Evolutionary conservation across 2,797 vertebrate genomes (phyloP), one percentile per base, ranked within the genome.

Genomic region (Diglossa cyanea): DNA sequence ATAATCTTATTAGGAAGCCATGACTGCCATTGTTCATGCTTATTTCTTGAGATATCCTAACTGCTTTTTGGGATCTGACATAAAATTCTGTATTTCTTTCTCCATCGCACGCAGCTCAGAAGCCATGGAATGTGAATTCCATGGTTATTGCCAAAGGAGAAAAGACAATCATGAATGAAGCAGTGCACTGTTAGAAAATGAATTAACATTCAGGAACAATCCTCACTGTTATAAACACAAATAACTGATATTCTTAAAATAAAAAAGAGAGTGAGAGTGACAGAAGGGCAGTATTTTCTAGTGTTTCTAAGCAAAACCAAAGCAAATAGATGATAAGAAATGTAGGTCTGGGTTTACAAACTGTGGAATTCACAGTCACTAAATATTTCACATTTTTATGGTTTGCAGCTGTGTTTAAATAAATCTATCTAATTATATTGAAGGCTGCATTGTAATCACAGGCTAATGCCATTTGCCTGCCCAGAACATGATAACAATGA

Each of bases 261-360:
- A 44, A 14, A 13, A 4, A 6, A 48, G 2, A 10, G 8, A 8
- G 5, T 26, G 16, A 78, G 9, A 84, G 11, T 14, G 39, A 88
- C 83, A 80, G 11, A 71, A 86, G 9, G 84, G 7, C 54, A 90
- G 21, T 91, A 87, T 93, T 96, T 97, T 78, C 63, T 75, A 75
- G 30, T 67, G 48, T 79, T 50, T 73, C 67, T 66, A 92, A 93
- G 78, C 40, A 96, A 92, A 95, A 86, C 4, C 18, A 80, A 65
- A 93, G 55, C 42, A 94, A 96, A 91, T 39, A 90, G 48, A 37
- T 95, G 44, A 23, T 40, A 40, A 39, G 39, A 40, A 40, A 40
- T 40, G 15, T 40, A 40, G 16, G 39, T 40, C 39, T 16, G 14
- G 16, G 39, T 40, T 40, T 40, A 40, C 14, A 40, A 40, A 40